Conservation (phyloP, 2,888 invertebrate species). For the Podabrus alpinus region DNA sequence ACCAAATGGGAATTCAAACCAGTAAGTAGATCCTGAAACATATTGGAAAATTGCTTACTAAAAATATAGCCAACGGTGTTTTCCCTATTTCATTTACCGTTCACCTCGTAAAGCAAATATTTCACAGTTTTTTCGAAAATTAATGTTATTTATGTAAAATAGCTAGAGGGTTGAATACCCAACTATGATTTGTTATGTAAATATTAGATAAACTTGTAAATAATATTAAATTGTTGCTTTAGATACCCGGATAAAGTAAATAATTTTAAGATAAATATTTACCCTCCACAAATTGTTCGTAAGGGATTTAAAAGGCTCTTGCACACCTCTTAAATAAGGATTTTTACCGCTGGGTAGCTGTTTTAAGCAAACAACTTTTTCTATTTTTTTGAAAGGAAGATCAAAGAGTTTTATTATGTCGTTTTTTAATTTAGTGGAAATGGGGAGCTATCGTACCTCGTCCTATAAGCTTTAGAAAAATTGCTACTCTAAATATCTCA, state of each 20-base stretch:
- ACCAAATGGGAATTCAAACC: conserved; percentile 10
- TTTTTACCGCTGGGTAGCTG: background rate
- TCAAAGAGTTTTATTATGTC: background rate
- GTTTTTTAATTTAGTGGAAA: background rate
- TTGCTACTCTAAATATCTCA: background rate
- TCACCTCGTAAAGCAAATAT: background rate
- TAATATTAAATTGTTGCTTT: background rate
- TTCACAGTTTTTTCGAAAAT: background rate
- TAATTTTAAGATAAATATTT: background rate
- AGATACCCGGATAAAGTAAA: background rate
- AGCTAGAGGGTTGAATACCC: background rate
- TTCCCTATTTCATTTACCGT: background rate
- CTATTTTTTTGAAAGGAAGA: background rate
- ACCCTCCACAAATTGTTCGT: background rate
- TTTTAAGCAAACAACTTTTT: background rate
- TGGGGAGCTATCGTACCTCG: background rate
- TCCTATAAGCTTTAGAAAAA: background rate
- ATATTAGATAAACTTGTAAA: background rate
- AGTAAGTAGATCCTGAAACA: conserved; percentile 4
- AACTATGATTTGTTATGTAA: background rate
- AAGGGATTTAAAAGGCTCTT: background rate
- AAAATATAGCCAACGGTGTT: background rate
- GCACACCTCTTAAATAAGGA: background rate
- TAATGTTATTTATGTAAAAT: background rate
- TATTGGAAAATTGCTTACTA: conserved; percentile 8